phyloP scores from a whole-genome alignment of 2,797 vertebrate genomes.

The Antrozous pallidus region DNA sequence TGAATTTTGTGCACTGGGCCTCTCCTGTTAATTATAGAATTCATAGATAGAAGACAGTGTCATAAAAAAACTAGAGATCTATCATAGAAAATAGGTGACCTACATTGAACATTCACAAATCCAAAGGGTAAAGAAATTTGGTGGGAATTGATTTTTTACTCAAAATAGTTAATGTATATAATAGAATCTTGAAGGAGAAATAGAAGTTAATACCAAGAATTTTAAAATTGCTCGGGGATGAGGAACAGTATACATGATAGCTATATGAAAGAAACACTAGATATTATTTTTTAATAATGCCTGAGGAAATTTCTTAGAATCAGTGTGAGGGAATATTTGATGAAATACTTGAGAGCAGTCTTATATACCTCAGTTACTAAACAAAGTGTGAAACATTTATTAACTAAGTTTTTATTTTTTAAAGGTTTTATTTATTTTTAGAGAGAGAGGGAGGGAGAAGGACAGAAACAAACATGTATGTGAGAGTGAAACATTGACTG shows the following conservation, averaged over 20 bases:
- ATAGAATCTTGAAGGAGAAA: constrained; percentile 18
- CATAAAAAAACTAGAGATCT: background rate
- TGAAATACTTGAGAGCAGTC: background rate
- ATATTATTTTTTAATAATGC: background rate
- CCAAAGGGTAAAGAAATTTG: constrained; percentile 31
- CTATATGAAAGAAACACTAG: background rate
- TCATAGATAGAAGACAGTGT: background rate
- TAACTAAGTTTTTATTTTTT: background rate
- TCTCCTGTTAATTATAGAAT: background rate
- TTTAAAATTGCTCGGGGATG: constrained; percentile 23
- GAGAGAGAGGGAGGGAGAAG: background rate
- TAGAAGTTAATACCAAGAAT: constrained; percentile 25
- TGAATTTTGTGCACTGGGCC: too few species aligned
- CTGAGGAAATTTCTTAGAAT: background rate
- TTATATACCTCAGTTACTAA: background rate
- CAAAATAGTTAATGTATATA: background rate
- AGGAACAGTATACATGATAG: background rate
- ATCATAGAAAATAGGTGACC: constrained; percentile 46
- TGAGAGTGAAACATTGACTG: background rate
- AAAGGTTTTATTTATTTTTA: background rate
- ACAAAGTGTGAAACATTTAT: background rate
- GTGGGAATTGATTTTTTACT: background rate
- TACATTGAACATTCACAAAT: constrained; percentile 43
- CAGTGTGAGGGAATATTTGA: background rate
- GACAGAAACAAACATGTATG: background rate